These are phyloP conservation scores for Cosmopolites sordidus DNA, from an alignment of 2,888 invertebrate species.

Conservation along the genomic window DNA sequence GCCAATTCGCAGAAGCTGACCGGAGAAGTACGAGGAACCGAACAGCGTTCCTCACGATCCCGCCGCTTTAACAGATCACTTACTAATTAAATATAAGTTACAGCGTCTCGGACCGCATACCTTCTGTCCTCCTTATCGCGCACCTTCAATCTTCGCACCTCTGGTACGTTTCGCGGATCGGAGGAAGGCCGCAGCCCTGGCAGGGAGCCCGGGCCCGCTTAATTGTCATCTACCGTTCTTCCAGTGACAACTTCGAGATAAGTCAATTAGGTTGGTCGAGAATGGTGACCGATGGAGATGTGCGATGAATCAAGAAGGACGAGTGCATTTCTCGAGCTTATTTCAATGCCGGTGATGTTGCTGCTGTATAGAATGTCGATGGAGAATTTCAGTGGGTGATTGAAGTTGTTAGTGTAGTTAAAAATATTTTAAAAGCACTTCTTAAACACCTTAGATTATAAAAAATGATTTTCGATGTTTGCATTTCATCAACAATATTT, in stretches of 20 bases:
- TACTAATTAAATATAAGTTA: conserved; percentile 47
- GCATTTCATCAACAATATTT: too few species aligned
- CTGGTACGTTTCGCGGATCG: conserved; percentile 13
- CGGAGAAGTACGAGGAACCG: neutral
- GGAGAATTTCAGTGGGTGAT: too few species aligned
- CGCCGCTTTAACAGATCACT: conserved; percentile 40
- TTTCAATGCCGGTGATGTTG: too few species aligned
- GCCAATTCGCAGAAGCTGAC: too few species aligned
- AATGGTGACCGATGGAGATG: too few species aligned
- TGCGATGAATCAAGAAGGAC: too few species aligned
- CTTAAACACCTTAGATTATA: too few species aligned
- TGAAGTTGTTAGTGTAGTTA: too few species aligned
- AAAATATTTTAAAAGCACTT: too few species aligned
- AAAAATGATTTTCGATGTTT: too few species aligned
- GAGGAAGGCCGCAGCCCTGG: neutral
- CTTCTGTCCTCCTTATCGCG: conserved; percentile 27
- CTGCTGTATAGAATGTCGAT: too few species aligned
- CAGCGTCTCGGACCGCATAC: conserved; percentile 38
- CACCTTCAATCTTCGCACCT: conserved; percentile 24
- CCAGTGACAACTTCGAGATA: conserved; percentile 3
- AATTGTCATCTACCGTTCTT: conserved; percentile 40
- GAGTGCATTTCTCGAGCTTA: too few species aligned
- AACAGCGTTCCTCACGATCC: conserved; percentile 20
- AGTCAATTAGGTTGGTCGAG: neutral
- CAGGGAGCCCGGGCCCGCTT: conserved; percentile 24